Evolutionary conservation across 2,888 invertebrate species (phyloP), one percentile per base, ranked within the genome.

Genomic region (Polylopha cassiicola): DNA sequence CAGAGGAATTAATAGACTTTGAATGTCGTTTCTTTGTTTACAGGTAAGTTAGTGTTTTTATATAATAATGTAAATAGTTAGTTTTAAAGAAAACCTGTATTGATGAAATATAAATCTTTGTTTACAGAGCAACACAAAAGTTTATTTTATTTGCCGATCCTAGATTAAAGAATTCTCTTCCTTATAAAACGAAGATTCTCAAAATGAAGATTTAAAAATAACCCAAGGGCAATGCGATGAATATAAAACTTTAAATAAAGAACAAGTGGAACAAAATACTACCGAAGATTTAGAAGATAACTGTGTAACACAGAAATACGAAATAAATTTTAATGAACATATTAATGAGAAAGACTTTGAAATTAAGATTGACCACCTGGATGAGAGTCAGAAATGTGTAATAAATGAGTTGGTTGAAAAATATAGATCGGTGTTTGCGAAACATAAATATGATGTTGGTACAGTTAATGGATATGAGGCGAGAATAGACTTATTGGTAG

Each of bases 271-370:
- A 8, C 6, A 39, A 36, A 7, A 22, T 1, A 15, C 9, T 16
- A 6, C 1, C 9, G 6, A 3, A 7, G n/a, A 23, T 7, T 0
- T 7, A 8, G 1, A n/a, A n/a, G n/a, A n/a, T 1, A 1, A 9
- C 20, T 8, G 15, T 44, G 10, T n/a, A n/a, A n/a, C n/a, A n/a
- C n/a, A n/a, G n/a, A n/a, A n/a, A n/a, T n/a, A n/a, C n/a, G n/a
- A n/a, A n/a, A n/a, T n/a, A n/a, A 50, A 54, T 21, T 49, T 47
- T 26, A 50, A 52, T 43, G 48, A 50, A 43, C n/a, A 46, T 23
- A 26, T 48, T 10, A 36, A 31, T n/a, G n/a, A n/a, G 5, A 22
- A 34, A 46, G 29, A 39, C 8, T 54, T 51, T 26, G 17, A 43
- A 14, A 50, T 43, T 10, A 5, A 6, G 1, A 16, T 47, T 13